Percentiles rank a stretch among this genome's conserved stretches.
phyloP scores from a whole-genome alignment of 2,797 vertebrate species.

The Rhinogobio ventralis region DNA sequence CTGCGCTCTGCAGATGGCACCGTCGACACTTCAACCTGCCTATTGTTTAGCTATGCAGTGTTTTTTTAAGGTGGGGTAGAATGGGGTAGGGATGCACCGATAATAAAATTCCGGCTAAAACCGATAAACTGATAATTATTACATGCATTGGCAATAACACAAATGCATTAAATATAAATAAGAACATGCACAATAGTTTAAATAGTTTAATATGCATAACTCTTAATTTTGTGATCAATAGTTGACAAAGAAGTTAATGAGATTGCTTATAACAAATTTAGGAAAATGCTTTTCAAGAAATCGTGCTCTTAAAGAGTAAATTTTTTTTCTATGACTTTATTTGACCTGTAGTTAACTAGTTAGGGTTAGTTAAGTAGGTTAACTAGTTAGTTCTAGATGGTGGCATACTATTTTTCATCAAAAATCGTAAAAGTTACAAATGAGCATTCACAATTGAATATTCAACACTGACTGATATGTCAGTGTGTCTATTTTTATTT shows the following conservation, averaged over 20 bases:
- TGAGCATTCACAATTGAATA: neutral
- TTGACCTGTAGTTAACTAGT: neutral
- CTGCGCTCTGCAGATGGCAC: conserved; percentile 67
- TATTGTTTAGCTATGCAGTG: neutral
- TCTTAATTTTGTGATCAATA: neutral
- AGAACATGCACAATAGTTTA: neutral
- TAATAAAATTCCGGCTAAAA: neutral
- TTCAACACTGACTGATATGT: neutral
- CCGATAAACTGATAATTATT: neutral
- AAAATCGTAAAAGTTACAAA: neutral
- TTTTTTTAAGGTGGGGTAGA: neutral
- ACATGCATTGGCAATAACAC: neutral
- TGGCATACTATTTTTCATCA: neutral
- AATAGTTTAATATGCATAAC: neutral
- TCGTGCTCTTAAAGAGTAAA: neutral
- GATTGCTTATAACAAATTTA: neutral
- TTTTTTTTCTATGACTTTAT: neutral
- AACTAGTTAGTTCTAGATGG: neutral
- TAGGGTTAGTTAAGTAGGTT: neutral
- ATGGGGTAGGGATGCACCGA: neutral
- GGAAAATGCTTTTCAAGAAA: neutral
- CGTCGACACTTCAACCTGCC: conserved; percentile 69
- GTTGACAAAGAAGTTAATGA: neutral
- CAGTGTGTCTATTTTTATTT: too few relatives aligned
- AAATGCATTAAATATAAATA: neutral